Evolutionary conservation across 2,113 vertebrate genomes (phyloP).

Genomic region (Clinocottus analis): DNA sequence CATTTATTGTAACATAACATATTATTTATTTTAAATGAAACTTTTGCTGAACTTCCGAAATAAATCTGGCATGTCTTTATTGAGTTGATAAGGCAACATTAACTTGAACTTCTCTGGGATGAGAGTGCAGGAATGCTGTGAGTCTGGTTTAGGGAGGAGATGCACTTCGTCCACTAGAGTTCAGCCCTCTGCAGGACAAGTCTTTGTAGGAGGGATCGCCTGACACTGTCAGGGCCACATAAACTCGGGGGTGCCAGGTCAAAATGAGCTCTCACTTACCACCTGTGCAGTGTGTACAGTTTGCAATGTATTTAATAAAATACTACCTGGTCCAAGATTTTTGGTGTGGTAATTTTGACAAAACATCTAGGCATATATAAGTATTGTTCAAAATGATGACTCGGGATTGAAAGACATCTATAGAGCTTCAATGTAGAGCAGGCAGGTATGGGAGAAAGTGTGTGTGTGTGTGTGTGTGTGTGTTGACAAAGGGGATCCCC

Average conservation of each 20-base stretch:
- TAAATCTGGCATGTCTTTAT: neutral
- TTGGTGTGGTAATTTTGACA: neutral
- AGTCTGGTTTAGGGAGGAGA: too few species aligned
- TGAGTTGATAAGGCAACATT: neutral
- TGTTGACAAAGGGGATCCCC: too few species aligned
- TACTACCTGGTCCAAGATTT: neutral
- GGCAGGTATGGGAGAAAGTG: too few species aligned
- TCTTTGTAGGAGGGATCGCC: neutral
- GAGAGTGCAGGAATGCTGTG: too few species aligned
- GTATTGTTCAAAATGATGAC: too few species aligned
- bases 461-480: too few species aligned
- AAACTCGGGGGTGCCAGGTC: too few species aligned
- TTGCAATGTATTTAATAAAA: neutral
- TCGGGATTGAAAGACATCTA: too few species aligned
- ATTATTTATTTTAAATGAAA: too few species aligned
- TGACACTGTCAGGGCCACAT: neutral
- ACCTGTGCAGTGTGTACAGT: neutral
- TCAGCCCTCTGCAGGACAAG: neutral
- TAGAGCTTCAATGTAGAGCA: too few species aligned
- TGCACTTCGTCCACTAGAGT: neutral
- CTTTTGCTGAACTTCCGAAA: neutral
- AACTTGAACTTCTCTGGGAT: neutral
- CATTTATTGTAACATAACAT: too few species aligned
- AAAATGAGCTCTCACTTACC: neutral
- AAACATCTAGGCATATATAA: neutral